A percentile compares a stretch with the other conserved stretches of the same genome.
Evolutionary conservation across 2,797 vertebrate genomes (phyloP).

Genomic region (Acrossocheilus wenchowensis): DNA sequence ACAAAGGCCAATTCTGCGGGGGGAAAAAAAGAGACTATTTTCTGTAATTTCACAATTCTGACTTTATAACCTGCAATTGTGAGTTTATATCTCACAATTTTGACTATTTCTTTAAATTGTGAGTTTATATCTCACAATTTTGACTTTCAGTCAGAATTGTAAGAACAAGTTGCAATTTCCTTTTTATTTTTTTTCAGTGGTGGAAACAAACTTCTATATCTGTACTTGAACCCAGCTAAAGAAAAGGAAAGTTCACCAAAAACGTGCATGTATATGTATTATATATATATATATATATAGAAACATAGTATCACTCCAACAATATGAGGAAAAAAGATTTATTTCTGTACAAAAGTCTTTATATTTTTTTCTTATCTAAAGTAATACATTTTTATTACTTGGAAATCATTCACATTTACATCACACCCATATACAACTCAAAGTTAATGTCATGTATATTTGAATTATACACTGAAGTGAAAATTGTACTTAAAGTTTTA

Average conservation of each 20-base stretch:
- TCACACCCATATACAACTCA: slow-evolving; percentile 72
- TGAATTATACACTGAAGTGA: slow-evolving; percentile 66
- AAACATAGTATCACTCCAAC: slow-evolving; percentile 43
- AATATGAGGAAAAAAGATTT: slow-evolving; percentile 62
- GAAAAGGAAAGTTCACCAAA: neutral
- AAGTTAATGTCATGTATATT: slow-evolving; percentile 64
- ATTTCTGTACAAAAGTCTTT: slow-evolving; percentile 77
- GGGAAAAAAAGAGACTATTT: too few species aligned
- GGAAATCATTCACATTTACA: slow-evolving; percentile 74
- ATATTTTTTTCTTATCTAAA: slow-evolving; percentile 64
- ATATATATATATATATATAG: neutral
- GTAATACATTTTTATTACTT: slow-evolving; percentile 66
- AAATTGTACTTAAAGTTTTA: slow-evolving; percentile 61
- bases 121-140: neutral
- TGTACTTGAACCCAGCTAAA: neutral
- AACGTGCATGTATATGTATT: too few species aligned
- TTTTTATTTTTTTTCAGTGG: neutral
- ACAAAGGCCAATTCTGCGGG: too few species aligned
- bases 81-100: neutral
- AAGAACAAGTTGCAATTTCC: neutral
- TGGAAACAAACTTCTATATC: neutral
- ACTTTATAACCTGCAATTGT: too few species aligned
- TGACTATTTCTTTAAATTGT: neutral
- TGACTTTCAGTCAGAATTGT: neutral
- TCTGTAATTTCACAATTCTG: too few species aligned